Base-by-base conservation (phyloP, 2,113 vertebrate genomes). In the Fulmarus glacialis region DNA sequence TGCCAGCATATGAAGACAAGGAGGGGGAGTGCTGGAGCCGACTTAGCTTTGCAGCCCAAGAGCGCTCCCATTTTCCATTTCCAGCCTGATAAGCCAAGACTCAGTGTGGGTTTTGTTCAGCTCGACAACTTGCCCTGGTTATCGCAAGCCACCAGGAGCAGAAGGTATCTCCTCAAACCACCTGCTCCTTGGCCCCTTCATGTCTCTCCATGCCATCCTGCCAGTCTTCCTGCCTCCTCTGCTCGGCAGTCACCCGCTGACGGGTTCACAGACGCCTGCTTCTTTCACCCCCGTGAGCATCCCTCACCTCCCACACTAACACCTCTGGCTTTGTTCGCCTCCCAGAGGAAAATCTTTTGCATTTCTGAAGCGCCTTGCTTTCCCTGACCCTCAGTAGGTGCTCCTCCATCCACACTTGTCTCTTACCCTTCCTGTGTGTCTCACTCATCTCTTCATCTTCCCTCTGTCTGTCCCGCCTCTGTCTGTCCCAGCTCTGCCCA, bases 1-100 rank as follows among this genome's bases (percentile, higher is more conserved):
- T 89, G 40, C 23, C 0, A 0, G 34, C 0, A 0, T 30, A 4
- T 19, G 52, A 68, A 40, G 9, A 17, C 5, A 21, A 36, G 36
- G 36, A 38, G 6, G 4, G 9, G 9, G 12, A 45, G 7, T 11
- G 22, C 40, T 64, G 32, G 36, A 80, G n/a, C 66, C 5, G 1
- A 36, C 38, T 78, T 48, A 58, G 22, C 38, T 91, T 47, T 32
- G 38, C 27, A 59, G 60, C 52, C 30, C 29, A 43, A 27, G n/a
- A 89, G 8, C 1, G 0, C 5, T 48, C 29, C 36, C 15, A 8
- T 77, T 77, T 84, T 53, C 12, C 32, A 9, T 26, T 45, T 85
- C 14, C 55, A 91, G 50, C n/a, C 56, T 26, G 17, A 43, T 38
- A 23, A 82, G 64, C n/a, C 50, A 74, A 66, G 50, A 53, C 45